Conservation (phyloP, 2,888 invertebrate genomes). For the Drosophila melanosoma region DNA sequence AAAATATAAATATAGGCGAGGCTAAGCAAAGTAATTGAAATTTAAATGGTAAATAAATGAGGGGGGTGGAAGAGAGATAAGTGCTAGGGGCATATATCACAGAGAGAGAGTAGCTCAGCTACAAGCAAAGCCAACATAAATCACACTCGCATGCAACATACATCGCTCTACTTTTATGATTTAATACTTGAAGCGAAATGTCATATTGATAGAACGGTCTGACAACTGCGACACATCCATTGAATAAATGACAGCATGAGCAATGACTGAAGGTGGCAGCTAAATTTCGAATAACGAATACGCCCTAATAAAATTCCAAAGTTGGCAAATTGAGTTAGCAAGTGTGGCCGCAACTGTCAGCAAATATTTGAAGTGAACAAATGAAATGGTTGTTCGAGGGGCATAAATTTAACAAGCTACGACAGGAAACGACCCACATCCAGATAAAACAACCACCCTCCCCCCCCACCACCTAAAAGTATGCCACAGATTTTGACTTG, state of each 20-base stretch:
- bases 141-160: constrained; percentile 4
- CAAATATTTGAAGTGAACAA: constrained; percentile 56
- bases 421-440: constrained; percentile 21
- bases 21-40: constrained; percentile 65
- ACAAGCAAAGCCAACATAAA: constrained; percentile 17
- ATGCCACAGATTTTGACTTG: constrained; percentile 31
- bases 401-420: constrained; percentile 68
- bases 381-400: constrained; percentile 40
- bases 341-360: constrained; percentile 48
- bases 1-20: not conserved
- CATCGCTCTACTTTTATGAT: constrained; percentile 23
- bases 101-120: constrained; percentile 4
- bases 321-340: constrained; percentile 47
- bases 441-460: not conserved
- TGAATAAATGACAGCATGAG: constrained; percentile 35
- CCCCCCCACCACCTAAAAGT: constrained; percentile 47
- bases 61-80: constrained; percentile 3
- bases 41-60: constrained; percentile 71
- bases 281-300: constrained; percentile 9
- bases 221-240: constrained; percentile 30
- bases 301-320: constrained; percentile 32
- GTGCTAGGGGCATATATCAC: not conserved
- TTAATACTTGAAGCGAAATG: constrained; percentile 29
- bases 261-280: constrained; percentile 27
- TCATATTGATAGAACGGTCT: constrained; percentile 45